Evolutionary conservation across 2,113 vertebrate species (phyloP).

Genomic region (Coptodon rendalli): DNA sequence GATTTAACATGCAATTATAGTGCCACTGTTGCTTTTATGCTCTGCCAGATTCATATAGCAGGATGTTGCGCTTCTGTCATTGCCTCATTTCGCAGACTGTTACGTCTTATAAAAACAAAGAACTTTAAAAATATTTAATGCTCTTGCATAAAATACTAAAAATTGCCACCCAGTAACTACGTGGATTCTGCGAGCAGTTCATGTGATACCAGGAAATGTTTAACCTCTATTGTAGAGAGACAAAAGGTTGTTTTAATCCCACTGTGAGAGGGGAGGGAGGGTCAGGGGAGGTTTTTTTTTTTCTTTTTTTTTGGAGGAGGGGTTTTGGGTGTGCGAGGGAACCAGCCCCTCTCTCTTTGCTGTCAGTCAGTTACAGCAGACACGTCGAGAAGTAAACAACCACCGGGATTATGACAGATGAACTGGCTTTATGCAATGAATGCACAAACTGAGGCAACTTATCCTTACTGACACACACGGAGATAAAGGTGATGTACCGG

Average conservation of each 20-base stretch:
- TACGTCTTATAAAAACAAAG: slow-evolving; percentile 20
- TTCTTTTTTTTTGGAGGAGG: not conserved
- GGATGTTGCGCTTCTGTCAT: slow-evolving; percentile 16
- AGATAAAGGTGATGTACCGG: slow-evolving; percentile 37
- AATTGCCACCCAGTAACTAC: slow-evolving; percentile 23
- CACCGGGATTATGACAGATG: slow-evolving; percentile 43
- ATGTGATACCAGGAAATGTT: slow-evolving; percentile 82
- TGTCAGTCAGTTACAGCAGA: slow-evolving; percentile 53
- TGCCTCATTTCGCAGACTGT: not conserved
- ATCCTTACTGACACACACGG: not conserved
- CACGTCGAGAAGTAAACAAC: slow-evolving; percentile 29
- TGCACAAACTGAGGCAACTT: not conserved
- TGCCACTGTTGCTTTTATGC: slow-evolving; percentile 31
- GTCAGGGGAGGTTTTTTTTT: slow-evolving; percentile 8
- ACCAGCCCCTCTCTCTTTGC: slow-evolving; percentile 21
- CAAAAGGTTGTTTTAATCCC: slow-evolving; percentile 85
- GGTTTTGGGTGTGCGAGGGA: slow-evolving; percentile 50
- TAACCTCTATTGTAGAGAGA: slow-evolving; percentile 85
- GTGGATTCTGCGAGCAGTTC: slow-evolving; percentile 56
- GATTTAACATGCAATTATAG: slow-evolving; percentile 34
- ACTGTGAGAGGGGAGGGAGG: slow-evolving; percentile 65
- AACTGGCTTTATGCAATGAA: not conserved
- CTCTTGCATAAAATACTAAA: not conserved
- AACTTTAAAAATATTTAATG: slow-evolving; percentile 16
- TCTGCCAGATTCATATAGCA: slow-evolving; percentile 15